These are phyloP conservation scores for Trachurus trachurus DNA, from an alignment of 2,797 vertebrate genomes.

Conservation along the genomic window DNA sequence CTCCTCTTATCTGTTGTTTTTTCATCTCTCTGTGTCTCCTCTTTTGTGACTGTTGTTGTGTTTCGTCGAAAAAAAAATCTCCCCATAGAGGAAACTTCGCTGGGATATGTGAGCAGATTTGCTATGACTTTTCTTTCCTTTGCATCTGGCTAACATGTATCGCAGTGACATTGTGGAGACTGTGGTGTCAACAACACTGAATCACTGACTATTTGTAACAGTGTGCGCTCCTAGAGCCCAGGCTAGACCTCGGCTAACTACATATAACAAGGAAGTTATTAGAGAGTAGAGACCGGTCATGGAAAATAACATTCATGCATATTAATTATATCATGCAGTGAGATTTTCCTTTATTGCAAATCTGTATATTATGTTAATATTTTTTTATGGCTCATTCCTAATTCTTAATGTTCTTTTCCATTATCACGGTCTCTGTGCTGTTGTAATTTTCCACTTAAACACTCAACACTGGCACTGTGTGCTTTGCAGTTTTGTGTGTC, in stretches of 20 bases:
- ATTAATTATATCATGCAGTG: neutral
- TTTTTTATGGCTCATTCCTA: neutral
- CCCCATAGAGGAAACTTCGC: constrained; percentile 97
- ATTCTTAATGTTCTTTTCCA: constrained; percentile 46
- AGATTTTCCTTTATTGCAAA: constrained; percentile 4
- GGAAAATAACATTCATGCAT: constrained; percentile 40
- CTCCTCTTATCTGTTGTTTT: constrained; percentile 81
- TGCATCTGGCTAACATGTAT: constrained; percentile 74
- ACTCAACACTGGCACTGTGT: constrained; percentile 54
- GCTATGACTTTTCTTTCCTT: constrained; percentile 79
- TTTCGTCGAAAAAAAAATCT: constrained; percentile 80
- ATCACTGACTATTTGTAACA: constrained; percentile 56
- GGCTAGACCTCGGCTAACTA: constrained; percentile 35
- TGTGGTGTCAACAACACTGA: constrained; percentile 42
- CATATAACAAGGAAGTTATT: constrained; percentile 24
- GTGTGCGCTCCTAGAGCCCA: constrained; percentile 45
- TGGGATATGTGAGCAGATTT: constrained; percentile 99
- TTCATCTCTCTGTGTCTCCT: constrained; percentile 77
- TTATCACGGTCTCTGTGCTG: constrained; percentile 62
- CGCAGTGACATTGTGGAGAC: constrained; percentile 58
- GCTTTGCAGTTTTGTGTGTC: constrained; percentile 42
- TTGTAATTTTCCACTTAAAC: constrained; percentile 56
- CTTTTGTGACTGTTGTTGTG: constrained; percentile 75
- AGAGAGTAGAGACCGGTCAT: constrained; percentile 48
- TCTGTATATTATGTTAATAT: neutral